A percentile compares a stretch with the other conserved stretches of the same genome.
Conservation (phyloP, 2,113 vertebrate genomes). For the Cyphomyrus discorhynchus region DNA sequence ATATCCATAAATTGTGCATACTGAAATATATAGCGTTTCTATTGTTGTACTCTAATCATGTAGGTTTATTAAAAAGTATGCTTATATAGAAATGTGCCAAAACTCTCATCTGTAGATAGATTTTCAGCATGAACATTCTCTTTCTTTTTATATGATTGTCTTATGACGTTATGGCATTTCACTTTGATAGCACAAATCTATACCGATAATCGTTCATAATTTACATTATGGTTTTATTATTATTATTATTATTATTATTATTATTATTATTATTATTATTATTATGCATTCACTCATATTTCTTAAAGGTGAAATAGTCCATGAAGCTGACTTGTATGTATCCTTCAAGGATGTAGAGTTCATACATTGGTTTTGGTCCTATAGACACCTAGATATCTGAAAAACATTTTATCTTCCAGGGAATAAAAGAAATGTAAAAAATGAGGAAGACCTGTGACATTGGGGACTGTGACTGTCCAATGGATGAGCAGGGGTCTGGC, state of each 20-base stretch:
- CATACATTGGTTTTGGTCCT: not conserved
- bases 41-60: not conserved
- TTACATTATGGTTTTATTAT: not conserved
- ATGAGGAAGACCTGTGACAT: conserved; percentile 11
- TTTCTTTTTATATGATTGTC: not conserved
- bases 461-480: conserved; percentile 38
- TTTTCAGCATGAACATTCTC: not conserved
- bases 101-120: not conserved
- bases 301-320: not conserved
- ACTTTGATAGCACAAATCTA: not conserved
- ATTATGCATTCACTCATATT: not conserved
- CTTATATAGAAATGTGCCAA: not conserved
- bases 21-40: not conserved
- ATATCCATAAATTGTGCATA: not conserved
- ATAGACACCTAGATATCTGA: not conserved
- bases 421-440: not conserved
- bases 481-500: conserved; percentile 63
- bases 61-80: not conserved
- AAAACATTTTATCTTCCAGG: not conserved
- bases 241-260: not conserved
- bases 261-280: not conserved
- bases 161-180: not conserved
- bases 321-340: not conserved
- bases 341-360: not conserved
- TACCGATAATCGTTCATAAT: not conserved